phyloP scores from a whole-genome alignment of 2,113 vertebrate genomes.

The Bufo bufo region DNA sequence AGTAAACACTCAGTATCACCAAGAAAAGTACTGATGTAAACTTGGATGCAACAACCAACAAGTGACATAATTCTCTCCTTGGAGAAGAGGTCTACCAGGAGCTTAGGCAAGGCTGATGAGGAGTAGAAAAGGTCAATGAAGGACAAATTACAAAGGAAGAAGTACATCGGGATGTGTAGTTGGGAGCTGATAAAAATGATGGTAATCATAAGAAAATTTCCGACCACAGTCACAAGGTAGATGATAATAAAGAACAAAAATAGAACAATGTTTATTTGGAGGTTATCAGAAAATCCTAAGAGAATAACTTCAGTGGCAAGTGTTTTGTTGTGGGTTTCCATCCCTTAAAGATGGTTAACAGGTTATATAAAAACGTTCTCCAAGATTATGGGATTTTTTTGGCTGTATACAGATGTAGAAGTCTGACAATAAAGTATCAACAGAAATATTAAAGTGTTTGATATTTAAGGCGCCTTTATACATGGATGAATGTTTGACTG shows the following conservation, averaged over 20 bases:
- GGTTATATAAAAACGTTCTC: too few species aligned
- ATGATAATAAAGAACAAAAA: not conserved
- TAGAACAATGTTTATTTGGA: not conserved
- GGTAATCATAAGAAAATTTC: not conserved
- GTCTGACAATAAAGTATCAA: too few species aligned
- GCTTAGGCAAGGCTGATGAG: conserved; percentile 6
- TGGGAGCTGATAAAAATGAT: conserved; percentile 6
- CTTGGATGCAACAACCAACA: not conserved
- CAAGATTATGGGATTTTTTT: too few species aligned
- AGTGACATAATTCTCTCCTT: not conserved
- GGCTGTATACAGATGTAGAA: too few species aligned
- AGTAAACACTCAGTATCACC: conserved; percentile 17
- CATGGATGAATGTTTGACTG: too few species aligned
- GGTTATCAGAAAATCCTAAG: not conserved
- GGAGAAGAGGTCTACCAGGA: conserved; percentile 17
- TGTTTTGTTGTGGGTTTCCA: not conserved
- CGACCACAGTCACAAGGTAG: not conserved
- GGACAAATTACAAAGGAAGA: conserved; percentile 33
- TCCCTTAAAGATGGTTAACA: not conserved
- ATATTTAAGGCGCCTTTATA: too few species aligned
- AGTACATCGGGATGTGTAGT: conserved; percentile 40
- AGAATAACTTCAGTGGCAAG: conserved; percentile 20
- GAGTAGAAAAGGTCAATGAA: conserved; percentile 47
- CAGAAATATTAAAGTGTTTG: too few species aligned
- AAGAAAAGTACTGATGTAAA: conserved; percentile 9